A percentile compares a stretch with the other conserved stretches of the same genome.
phyloP scores from a whole-genome alignment of 2,113 vertebrate species.

The Otocyon megalotis region DNA sequence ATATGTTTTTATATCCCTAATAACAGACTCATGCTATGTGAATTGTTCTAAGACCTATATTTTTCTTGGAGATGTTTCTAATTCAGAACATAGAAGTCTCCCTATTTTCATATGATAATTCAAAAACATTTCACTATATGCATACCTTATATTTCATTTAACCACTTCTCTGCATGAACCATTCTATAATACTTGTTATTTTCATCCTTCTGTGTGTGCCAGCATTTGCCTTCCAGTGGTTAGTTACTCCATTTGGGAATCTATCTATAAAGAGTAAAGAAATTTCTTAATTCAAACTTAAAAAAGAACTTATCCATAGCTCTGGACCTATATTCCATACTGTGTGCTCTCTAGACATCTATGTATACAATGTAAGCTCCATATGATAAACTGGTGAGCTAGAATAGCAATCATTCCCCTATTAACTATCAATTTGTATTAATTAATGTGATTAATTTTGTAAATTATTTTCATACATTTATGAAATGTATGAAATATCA shows the following conservation, averaged over 20 bases:
- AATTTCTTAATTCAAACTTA: neutral
- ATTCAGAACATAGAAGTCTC: neutral
- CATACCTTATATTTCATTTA: neutral
- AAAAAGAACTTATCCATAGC: neutral
- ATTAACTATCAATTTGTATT: neutral
- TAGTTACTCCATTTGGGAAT: neutral
- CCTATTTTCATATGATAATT: neutral
- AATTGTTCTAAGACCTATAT: neutral
- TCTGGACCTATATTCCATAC: neutral
- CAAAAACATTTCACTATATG: neutral
- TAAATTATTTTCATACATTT: neutral
- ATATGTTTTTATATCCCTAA: neutral
- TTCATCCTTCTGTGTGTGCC: neutral
- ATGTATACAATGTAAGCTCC: neutral
- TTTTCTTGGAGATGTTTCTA: conserved; percentile 44
- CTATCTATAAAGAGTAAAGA: neutral
- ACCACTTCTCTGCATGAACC: neutral
- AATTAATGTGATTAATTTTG: neutral
- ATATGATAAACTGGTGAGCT: neutral
- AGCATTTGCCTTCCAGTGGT: neutral
- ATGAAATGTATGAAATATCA: neutral
- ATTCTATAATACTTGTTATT: neutral
- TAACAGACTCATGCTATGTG: neutral
- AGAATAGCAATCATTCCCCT: neutral
- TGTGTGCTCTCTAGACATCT: neutral